phyloP scores from a whole-genome alignment of 1,140 invertebrate genomes.

The Hesperophylax magnus region DNA sequence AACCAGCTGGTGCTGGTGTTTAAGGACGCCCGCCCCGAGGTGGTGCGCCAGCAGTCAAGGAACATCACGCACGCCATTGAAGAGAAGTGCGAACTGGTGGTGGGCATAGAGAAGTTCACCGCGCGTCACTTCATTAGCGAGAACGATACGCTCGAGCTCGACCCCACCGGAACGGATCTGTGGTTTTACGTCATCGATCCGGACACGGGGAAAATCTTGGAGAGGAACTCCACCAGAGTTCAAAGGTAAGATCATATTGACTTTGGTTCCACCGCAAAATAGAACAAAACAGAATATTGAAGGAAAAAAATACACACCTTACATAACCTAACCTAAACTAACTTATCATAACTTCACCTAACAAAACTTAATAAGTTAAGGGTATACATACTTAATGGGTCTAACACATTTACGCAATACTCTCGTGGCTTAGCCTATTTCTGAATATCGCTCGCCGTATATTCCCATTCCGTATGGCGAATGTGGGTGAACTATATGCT shows the following conservation, averaged over 20 bases:
- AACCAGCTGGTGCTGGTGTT: slow-evolving; percentile 86
- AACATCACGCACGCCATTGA: slow-evolving; percentile 80
- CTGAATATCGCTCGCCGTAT: no score
- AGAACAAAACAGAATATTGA: no score
- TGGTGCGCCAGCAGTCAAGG: slow-evolving; percentile 76
- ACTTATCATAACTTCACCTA: no score
- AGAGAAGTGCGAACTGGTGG: slow-evolving; percentile 80
- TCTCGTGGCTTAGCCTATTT: no score
- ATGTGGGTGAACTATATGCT: no score
- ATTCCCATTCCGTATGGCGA: no score
- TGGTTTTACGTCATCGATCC: slow-evolving; percentile 92
- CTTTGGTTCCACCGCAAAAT: background rate
- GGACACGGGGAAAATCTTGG: slow-evolving; percentile 80
- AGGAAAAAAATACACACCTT: no score
- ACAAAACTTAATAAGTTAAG: no score
- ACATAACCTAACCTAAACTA: no score
- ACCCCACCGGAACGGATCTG: slow-evolving; percentile 84
- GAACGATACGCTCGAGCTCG: slow-evolving; percentile 82
- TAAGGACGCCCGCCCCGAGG: slow-evolving; percentile 80
- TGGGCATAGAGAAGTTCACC: slow-evolving; percentile 84
- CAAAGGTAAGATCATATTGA: slow-evolving; percentile 70
- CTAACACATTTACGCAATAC: no score
- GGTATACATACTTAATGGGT: no score
- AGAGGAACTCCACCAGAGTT: slow-evolving; percentile 79
- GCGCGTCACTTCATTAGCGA: slow-evolving; percentile 77